A percentile compares a stretch with the other conserved stretches of the same genome.
Conservation (phyloP, 1,140 invertebrate species). For the Dinoponera quadriceps region DNA sequence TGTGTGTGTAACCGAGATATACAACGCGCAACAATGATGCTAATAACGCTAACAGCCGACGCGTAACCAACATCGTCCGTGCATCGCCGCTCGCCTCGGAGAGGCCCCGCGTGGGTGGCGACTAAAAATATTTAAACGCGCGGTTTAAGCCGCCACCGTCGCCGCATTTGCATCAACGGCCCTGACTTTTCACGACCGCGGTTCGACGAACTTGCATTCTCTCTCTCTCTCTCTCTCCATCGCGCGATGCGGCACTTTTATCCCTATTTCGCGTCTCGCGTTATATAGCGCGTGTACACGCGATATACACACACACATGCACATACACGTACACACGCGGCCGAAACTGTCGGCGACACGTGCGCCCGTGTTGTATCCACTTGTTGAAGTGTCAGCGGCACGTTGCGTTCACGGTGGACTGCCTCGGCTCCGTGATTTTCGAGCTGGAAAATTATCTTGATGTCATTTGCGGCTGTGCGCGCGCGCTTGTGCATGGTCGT, state of each 20-base stretch:
- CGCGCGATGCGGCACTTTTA: conserved; percentile 43
- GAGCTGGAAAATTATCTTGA: conserved; percentile 80
- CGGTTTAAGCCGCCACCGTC: neutral
- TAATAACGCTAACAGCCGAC: neutral
- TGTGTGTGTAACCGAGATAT: neutral
- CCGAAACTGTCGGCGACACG: conserved; percentile 70
- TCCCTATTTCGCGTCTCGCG: conserved; percentile 26
- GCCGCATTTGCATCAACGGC: conserved; percentile 28
- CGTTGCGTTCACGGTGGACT: conserved; percentile 66
- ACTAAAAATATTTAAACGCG: conserved; percentile 47
- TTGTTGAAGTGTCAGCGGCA: conserved; percentile 75
- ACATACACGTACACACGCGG: conserved; percentile 6
- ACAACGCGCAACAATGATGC: neutral
- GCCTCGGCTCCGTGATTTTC: conserved; percentile 75
- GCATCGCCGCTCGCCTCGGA: too few relatives aligned
- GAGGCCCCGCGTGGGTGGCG: neutral
- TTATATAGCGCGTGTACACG: neutral
- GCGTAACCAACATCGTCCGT: neutral
- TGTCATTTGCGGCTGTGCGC: conserved; percentile 71
- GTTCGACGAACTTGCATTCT: conserved; percentile 45
- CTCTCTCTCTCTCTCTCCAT: neutral
- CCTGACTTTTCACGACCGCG: conserved; percentile 38
- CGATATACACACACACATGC: neutral
- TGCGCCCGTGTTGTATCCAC: conserved; percentile 67
- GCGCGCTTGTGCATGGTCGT: conserved; percentile 46